Evolutionary conservation across 2,888 invertebrate species (phyloP), one percentile per base, ranked within the genome.

Genomic region (Apamea epomidion): DNA sequence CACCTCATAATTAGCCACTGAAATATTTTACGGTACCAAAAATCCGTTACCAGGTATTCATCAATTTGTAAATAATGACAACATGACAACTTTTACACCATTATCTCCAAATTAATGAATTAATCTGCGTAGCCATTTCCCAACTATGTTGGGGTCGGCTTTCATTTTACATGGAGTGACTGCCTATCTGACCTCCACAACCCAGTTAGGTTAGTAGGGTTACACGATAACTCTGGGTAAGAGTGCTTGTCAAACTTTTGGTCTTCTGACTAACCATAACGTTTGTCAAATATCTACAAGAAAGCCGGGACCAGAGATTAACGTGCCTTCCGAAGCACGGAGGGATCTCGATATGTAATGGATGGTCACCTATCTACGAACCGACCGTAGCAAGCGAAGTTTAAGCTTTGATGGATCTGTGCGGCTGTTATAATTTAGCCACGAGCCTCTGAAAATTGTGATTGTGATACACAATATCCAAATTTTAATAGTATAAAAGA

Each of bases 41-140:
- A 86, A 79, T 86, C 77, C 77, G 80, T 81, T 76, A 42, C 68
- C 48, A 72, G 25, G 21, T 42, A 82, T 88, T 65, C 64, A 88
- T 86, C 76, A 87, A 65, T 76, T 80, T 70, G 77, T 68, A 65
- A 80, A 68, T 82, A 86, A 83, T 81, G 73, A 76, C 58, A 68
- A 60, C 81, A 62, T 76, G 76, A 81, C 77, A 78, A 78, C 73
- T 77, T 80, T 88, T 64, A 67, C 48, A 51, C 42, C 51, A 71
- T 78, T 72, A 80, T 51, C 21, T 78, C 65, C 51, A 60, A 58
- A 75, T 80, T 65, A 21, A 72, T 73, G 29, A 29, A 60, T 60
- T 60, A 60, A 62, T n/a, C 29, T 29, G n/a, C 14, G 14, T n/a
- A n/a, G 5, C 54, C 58, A 12, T 58, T n/a, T 25, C 12, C 58